Base-by-base conservation (phyloP, 2,113 vertebrate species). In the Salvelinus namaycush region DNA sequence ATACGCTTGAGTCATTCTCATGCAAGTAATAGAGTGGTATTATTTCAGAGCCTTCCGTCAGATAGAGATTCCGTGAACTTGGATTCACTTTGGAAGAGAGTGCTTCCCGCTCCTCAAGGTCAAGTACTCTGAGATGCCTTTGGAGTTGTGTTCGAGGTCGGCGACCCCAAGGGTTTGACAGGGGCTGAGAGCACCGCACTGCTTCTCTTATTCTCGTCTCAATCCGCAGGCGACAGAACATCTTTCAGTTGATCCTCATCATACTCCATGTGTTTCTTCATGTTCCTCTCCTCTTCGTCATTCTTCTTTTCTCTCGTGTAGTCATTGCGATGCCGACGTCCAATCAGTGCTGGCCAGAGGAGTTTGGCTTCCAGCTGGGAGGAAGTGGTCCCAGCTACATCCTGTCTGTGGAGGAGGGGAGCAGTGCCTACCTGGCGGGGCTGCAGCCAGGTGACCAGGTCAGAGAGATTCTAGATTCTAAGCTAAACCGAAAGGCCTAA, bases 331-430 rank as follows among this genome's bases (percentile, higher is more conserved):
- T 98, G 98, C 95, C 94, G 0, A 77, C 93, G 1, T 96, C 93
- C 89, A 99, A 99, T 89, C 93, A 96, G 79, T 93, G 94, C 79
- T 99, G 98, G 98, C 98, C 98, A 0, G 97, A 99, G 75, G 95
- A 96, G 68, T 99, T 99, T 16, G 98, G 98, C 71, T 99, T 99
- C 92, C 91, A 92, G 77, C 91, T 99, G 31, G 92, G 94, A 0
- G 97, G 98, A 57, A 93, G 66, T 0, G 96, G 97, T 2, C 98
- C 98, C 0, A 96, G 96, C 89, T 98, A 96, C 86, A 94, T 99
- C 84, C 82, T 99, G 22, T 92, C 94, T n/a, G 98, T 99, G 89
- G 95, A 96, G 76, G 95, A 97, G 51, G 96, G 96, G 57, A 99
- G 97, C 94, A 96, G 95, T 0, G 98, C 97, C 0, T 94, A 96